These are phyloP conservation scores for Pygoscelis antarcticus DNA, from an alignment of 2,113 vertebrate species.

Conservation along the genomic window DNA sequence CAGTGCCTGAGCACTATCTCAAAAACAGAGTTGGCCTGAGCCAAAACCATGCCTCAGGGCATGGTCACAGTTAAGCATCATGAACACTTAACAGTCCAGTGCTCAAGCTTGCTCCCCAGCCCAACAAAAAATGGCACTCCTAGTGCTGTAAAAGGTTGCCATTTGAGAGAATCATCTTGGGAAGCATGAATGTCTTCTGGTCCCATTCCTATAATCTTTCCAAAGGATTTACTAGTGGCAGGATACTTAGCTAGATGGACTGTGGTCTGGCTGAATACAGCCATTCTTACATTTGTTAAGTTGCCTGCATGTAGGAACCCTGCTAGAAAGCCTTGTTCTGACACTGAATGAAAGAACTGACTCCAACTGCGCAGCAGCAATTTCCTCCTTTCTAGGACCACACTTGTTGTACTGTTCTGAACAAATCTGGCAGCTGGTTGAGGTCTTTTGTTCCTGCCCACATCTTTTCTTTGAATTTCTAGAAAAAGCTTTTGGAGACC, in stretches of 20 bases:
- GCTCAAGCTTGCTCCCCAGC: neutral
- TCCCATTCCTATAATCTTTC: neutral
- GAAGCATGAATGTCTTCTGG: neutral
- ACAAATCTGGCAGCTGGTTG: neutral
- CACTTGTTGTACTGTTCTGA: neutral
- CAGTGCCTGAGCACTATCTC: neutral
- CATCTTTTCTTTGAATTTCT: slow-evolving; percentile 24
- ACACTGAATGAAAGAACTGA: neutral
- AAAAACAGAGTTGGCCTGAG: neutral
- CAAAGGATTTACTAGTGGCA: neutral
- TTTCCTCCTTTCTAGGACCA: slow-evolving; percentile 27
- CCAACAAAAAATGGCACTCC: neutral
- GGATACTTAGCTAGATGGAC: neutral
- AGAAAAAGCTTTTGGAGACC: neutral
- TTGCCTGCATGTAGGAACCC: neutral
- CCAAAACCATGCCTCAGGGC: neutral
- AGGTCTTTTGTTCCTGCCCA: neutral
- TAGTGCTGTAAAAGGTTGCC: neutral
- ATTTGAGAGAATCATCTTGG: neutral
- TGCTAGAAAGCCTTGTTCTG: neutral
- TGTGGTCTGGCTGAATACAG: neutral
- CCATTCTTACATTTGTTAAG: neutral
- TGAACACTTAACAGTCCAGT: neutral
- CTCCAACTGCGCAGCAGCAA: neutral
- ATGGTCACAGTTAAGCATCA: neutral